These are phyloP conservation scores for Coregonus clupeaformis DNA, from an alignment of 2,113 vertebrate species.

Conservation along the genomic window DNA sequence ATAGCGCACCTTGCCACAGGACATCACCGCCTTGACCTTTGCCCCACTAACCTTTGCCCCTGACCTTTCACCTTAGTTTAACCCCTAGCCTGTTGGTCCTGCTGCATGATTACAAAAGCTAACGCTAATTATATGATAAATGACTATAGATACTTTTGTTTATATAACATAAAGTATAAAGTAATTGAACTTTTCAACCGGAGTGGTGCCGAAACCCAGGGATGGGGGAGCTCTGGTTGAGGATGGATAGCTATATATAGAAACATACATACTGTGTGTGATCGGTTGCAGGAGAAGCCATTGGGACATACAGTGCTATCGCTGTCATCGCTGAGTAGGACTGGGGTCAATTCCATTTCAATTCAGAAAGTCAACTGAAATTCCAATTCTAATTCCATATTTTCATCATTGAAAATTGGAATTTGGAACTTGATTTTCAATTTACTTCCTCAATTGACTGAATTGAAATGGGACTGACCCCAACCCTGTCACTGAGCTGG, in stretches of 20 bases:
- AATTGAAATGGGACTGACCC: no score
- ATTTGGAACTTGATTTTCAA: no score
- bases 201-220: constrained; percentile 33
- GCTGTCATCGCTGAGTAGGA: constrained; percentile 14
- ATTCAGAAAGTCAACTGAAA: no score
- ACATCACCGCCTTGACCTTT: constrained; percentile 67
- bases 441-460: no score
- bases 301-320: constrained; percentile 15
- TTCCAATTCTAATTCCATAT: no score
- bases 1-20: constrained; percentile 84
- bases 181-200: constrained; percentile 44
- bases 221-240: constrained; percentile 2
- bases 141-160: constrained; percentile 68
- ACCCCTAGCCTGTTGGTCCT: constrained; percentile 84
- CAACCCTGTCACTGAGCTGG: neutral
- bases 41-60: no score
- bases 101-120: constrained; percentile 83
- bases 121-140: constrained; percentile 69
- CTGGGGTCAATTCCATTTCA: no score
- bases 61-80: neutral
- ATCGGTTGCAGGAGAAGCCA: constrained; percentile 26
- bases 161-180: constrained; percentile 58
- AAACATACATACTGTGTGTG: neutral
- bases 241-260: neutral
- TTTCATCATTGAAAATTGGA: no score